Base-by-base conservation (phyloP, 2,888 invertebrate species). In the Aspidiotus destructor region DNA sequence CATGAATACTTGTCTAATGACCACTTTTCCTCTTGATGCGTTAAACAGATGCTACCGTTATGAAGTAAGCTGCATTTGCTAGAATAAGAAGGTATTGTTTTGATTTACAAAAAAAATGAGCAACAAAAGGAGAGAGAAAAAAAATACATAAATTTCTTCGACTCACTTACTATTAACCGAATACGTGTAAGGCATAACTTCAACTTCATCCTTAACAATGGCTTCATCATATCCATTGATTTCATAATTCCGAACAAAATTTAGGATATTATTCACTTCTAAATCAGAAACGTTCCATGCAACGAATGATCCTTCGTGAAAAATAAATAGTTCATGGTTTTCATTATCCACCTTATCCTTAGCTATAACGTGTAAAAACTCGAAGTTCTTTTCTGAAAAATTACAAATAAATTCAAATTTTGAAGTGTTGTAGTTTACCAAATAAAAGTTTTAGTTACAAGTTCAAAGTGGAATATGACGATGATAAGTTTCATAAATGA, bases 241-340 rank as follows among this genome's bases (percentile, higher is more conserved):
- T 76, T 88, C 85, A 74, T 80, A 87, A 13, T 80, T 78, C 72
- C 81, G 84, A 64, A 94, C 77, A 77, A 92, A 90, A 53, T 83
- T 81, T 16, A 94, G 77, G 0, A 94, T 81, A 78, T 87, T 89
- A 71, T 83, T 83, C 52, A 86, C 84, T 76, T 94, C 94, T 67
- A 89, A 75, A 72, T 91, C 89, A 0, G 86, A 83, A 74, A 91
- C 85, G 77, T 94, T 94, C 94, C 94, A 94, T 77, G 95, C 86
- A 0, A 95, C 91, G 0, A 91, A 85, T 2, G 89, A 87, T 1
- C 97, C 97, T 77, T 95, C 93, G 48, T 89, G 83, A 76, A 92
- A 95, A 78, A 95, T 90, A 76, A 89, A 91, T 72, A 95, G 87
- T 78, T 95, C 92, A 9, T 93, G 80, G 0, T 86, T 84, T 74